Conservation (phyloP, 2,888 invertebrate genomes). For the Zhuqinia jingwanae region DNA sequence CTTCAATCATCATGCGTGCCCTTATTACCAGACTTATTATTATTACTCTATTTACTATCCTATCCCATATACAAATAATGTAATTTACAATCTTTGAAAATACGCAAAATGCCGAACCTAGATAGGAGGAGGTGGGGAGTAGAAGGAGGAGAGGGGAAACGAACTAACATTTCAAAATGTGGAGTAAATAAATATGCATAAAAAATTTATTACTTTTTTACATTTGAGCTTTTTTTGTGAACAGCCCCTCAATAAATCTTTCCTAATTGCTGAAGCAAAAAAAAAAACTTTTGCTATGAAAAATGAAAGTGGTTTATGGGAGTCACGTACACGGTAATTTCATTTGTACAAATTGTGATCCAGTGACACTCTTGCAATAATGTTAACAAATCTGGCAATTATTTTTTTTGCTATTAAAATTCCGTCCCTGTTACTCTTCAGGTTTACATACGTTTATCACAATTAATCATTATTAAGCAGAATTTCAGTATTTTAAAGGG, state of each 20-base stretch:
- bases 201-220: neutral
- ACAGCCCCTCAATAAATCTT: conserved; percentile 3
- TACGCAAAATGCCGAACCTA: no score
- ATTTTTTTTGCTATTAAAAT: no score
- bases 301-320: conserved; percentile 26
- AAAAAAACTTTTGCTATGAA: neutral
- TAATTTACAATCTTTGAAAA: no score
- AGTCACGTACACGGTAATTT: conserved; percentile 10
- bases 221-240: neutral
- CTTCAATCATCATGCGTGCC: neutral
- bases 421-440: no score
- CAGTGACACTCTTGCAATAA: neutral
- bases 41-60: neutral
- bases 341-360: neutral
- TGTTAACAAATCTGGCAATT: no score
- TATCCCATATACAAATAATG: no score
- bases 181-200: conserved; percentile 32
- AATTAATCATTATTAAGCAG: conserved; percentile 32
- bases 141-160: no score
- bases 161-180: conserved; percentile 23
- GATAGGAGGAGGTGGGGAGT: no score
- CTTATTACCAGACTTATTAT: neutral
- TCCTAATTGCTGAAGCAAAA: conserved; percentile 9
- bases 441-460: no score
- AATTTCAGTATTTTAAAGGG: neutral